Evolutionary conservation across 2,888 invertebrate genomes (phyloP).

Genomic region (Hirtodrosophila histrioides): DNA sequence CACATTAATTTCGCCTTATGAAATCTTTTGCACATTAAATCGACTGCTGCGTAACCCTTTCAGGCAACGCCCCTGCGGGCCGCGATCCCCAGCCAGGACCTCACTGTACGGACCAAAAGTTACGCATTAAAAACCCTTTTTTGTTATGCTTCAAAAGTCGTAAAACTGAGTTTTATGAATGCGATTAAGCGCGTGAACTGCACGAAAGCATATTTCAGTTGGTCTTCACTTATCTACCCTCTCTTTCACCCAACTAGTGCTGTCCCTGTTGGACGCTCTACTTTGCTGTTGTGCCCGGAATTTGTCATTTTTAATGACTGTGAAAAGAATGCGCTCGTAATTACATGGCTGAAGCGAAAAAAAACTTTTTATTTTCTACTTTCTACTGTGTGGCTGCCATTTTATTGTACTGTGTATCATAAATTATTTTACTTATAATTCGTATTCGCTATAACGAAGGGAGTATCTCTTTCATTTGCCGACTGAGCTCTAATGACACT

Average conservation of each 20-base stretch:
- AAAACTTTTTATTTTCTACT: slow-evolving; percentile 12
- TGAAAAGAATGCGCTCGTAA: slow-evolving; percentile 75
- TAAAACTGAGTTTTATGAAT: slow-evolving; percentile 78
- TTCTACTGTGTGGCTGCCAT: slow-evolving; percentile 46
- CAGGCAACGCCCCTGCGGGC: slow-evolving; percentile 5
- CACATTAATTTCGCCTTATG: slow-evolving; percentile 68
- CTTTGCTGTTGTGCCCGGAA: slow-evolving; percentile 70
- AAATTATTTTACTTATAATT: slow-evolving; percentile 60
- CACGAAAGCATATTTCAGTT: slow-evolving; percentile 70
- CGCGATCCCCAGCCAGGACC: slow-evolving; percentile 10
- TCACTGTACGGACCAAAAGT: slow-evolving; percentile 35
- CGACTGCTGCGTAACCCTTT: slow-evolving; percentile 48
- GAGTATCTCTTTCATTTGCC: not conserved
- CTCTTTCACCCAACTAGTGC: slow-evolving; percentile 4
- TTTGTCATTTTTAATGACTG: slow-evolving; percentile 78
- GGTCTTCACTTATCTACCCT: slow-evolving; percentile 20
- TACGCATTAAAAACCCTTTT: slow-evolving; percentile 63
- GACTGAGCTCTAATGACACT: too few species aligned
- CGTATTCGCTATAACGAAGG: slow-evolving; percentile 3
- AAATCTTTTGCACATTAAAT: slow-evolving; percentile 68
- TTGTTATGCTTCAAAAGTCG: slow-evolving; percentile 69
- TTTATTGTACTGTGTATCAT: slow-evolving; percentile 62
- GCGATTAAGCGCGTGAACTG: slow-evolving; percentile 78
- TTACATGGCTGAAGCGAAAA: slow-evolving; percentile 60
- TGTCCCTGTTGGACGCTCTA: slow-evolving; percentile 42